Base-by-base conservation (phyloP, 2,888 invertebrate species). In the Plusia festucae region DNA sequence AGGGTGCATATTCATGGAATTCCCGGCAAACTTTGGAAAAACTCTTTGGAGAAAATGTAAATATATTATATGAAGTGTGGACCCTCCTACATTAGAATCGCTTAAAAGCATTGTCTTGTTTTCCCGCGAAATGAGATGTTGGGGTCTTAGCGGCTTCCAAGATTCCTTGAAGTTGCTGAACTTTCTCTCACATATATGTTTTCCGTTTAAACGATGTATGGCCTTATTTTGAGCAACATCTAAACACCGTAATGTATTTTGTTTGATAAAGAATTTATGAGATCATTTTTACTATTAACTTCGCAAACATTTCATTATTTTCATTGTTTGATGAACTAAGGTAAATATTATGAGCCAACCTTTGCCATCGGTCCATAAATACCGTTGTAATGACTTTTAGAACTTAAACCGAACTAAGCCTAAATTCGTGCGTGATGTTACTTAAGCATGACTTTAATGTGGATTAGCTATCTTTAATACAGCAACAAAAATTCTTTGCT, bases 51-150 rank as follows among this genome's bases (percentile, higher is more conserved):
- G 79, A 78, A 81, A 83, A 81, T 83, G 82, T 85, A 85, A 86
- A 89, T 90, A 88, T 89, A 90, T 87, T 90, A 88, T 89, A 90
- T 87, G 88, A 86, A 85, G 78, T 79, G 80, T 80, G 85, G 88
- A 85, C 88, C 91, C 89, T 83, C 87, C 78, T 84, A 86, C 88
- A 88, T 88, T 88, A 90, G 86, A 91, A 91, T 88, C 88, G 88
- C 88, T 92, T 93, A 92, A 94, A 93, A 94, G 94, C 94, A 90
- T 94, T 93, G 92, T 93, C 94, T 93, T 93, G 94, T 94, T 89
- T 89, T 85, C 85, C 78, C 82, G 76, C 78, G 76, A 85, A 88
- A 88, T 85, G 83, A 87, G 86, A 88, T 88, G 87, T 88, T 79
- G 82, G 83, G 82, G 76, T 84, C 81, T 73, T 79, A 82, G 75